Evolutionary conservation across 2,113 vertebrate species (phyloP).

Genomic region (Turnix velox): DNA sequence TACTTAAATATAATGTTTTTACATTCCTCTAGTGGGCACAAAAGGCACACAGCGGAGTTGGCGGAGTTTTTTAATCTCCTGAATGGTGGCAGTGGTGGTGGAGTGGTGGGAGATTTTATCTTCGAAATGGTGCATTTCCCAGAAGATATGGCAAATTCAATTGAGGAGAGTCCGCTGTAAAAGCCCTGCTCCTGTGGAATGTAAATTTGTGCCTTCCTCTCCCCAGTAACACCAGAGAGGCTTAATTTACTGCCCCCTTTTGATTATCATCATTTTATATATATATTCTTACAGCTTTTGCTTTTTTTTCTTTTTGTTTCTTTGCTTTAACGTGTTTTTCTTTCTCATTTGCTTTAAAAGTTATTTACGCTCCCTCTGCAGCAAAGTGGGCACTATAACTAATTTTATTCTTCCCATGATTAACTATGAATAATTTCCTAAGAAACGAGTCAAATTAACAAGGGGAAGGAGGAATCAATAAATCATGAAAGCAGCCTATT

Average conservation of each 20-base stretch:
- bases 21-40: constrained; percentile 77
- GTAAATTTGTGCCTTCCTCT: constrained; percentile 61
- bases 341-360: constrained; percentile 63
- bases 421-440: constrained; percentile 79
- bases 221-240: constrained; percentile 37
- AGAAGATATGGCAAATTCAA: constrained; percentile 62
- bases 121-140: constrained; percentile 67
- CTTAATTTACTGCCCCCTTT: constrained; percentile 65
- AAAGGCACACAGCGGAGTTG: constrained; percentile 68
- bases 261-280: constrained; percentile 46
- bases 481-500: constrained; percentile 73
- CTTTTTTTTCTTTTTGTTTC: background rate
- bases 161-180: constrained; percentile 60
- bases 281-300: constrained; percentile 44
- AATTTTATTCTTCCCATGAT: constrained; percentile 77
- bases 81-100: constrained; percentile 56
- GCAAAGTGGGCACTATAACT: constrained; percentile 72
- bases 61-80: constrained; percentile 65
- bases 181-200: constrained; percentile 22
- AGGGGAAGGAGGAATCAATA: constrained; percentile 75
- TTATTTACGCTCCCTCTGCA: constrained; percentile 77
- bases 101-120: constrained; percentile 67
- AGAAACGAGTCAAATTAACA: constrained; percentile 79
- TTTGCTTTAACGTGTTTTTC: constrained; percentile 17
- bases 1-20: constrained; percentile 83